A percentile compares a stretch with the other conserved stretches of the same genome.
These are phyloP conservation scores for Meganola albula DNA, from an alignment of 2,888 invertebrate species.

Conservation along the genomic window DNA sequence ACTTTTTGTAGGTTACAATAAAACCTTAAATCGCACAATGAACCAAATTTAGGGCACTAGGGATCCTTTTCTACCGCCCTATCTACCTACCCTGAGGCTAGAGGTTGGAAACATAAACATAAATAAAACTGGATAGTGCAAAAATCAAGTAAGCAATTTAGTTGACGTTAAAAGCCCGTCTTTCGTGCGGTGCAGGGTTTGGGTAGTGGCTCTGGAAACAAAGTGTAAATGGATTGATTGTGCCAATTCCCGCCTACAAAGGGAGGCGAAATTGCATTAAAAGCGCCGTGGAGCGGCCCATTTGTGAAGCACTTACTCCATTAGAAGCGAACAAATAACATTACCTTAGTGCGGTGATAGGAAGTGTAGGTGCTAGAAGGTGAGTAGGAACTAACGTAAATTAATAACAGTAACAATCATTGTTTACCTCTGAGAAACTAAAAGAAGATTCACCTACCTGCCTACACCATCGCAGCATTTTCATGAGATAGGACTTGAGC, in stretches of 20 bases:
- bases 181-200: conserved; percentile 37
- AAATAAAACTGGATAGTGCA: conserved; percentile 14
- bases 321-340: conserved; percentile 71
- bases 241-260: conserved; percentile 74
- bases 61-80: no score
- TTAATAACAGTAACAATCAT: no score
- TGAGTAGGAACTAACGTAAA: no score
- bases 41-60: no score
- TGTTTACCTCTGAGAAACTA: no score
- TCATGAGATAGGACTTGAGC: no score
- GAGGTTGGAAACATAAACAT: conserved; percentile 2
- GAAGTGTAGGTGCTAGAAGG: conserved; percentile 22
- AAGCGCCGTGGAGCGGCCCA: conserved; percentile 73
- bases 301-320: conserved; percentile 74
- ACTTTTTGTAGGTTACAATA: no score
- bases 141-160: conserved; percentile 44
- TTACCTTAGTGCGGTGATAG: conserved; percentile 62
- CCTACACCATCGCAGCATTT: no score
- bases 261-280: conserved; percentile 74
- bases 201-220: conserved; percentile 55
- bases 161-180: conserved; percentile 57
- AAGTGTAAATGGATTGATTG: conserved; percentile 79
- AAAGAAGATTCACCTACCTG: no score
- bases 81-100: no score
- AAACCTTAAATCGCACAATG: no score